Evolutionary conservation across 2,113 vertebrate species (phyloP).

Genomic region (Scytalopus superciliaris): DNA sequence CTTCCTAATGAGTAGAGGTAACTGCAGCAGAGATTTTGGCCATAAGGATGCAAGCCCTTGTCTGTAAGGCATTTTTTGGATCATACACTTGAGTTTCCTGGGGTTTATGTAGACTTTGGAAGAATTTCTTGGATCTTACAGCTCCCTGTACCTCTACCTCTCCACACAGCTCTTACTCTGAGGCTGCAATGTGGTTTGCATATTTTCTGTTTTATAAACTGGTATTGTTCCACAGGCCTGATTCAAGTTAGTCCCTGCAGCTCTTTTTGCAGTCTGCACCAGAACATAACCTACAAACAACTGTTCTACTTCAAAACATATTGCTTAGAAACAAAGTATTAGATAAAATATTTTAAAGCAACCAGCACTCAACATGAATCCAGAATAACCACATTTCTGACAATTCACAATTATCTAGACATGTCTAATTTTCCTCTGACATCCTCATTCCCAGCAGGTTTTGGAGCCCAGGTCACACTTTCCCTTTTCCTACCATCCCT

Average conservation of each 20-base stretch:
- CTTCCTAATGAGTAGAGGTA: neutral
- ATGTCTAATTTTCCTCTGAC: slow-evolving; percentile 11
- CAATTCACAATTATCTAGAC: slow-evolving; percentile 12
- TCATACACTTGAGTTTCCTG: neutral
- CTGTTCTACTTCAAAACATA: slow-evolving; percentile 18
- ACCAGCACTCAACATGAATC: neutral
- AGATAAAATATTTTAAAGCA: slow-evolving; percentile 26
- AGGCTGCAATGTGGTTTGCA: neutral
- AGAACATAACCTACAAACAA: neutral
- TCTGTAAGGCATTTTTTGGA: neutral
- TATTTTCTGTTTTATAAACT: neutral
- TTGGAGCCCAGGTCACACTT: slow-evolving; percentile 30
- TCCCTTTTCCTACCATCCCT: neutral
- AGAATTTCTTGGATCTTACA: neutral
- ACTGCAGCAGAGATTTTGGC: neutral
- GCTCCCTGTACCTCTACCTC: neutral
- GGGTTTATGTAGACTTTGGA: neutral
- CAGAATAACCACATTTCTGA: neutral
- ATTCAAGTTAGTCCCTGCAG: neutral
- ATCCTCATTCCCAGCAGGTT: slow-evolving; percentile 24
- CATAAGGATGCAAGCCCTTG: neutral
- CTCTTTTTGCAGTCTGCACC: neutral
- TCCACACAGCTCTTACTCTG: neutral
- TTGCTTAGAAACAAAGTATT: slow-evolving; percentile 4
- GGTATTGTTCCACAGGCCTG: neutral